Conservation (phyloP, 2,888 invertebrate genomes). For the Pterostichus niger region DNA sequence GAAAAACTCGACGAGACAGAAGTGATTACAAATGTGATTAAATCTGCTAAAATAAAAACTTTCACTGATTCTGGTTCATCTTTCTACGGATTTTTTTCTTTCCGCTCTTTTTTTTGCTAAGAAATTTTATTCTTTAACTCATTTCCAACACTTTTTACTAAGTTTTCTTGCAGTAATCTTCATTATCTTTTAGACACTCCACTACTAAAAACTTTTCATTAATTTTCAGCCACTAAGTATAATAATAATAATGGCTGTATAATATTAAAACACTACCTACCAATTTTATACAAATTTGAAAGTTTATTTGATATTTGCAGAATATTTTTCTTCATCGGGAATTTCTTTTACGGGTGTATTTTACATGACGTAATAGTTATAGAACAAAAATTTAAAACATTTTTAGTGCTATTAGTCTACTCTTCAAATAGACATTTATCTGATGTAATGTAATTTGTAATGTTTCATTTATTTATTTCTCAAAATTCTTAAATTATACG, state of each 20-base stretch:
- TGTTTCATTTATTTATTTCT: too few species aligned
- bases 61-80: slow-evolving; percentile 55
- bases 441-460: too few species aligned
- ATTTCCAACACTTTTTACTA: slow-evolving; percentile 28
- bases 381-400: too few species aligned
- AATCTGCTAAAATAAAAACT: slow-evolving; percentile 59
- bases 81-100: neutral
- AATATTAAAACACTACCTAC: too few species aligned
- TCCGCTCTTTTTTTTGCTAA: slow-evolving; percentile 1
- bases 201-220: neutral
- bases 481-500: too few species aligned
- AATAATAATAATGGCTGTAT: neutral
- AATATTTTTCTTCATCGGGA: too few species aligned
- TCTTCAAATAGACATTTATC: too few species aligned
- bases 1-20: slow-evolving; percentile 57
- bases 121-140: slow-evolving; percentile 44
- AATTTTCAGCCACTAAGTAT: slow-evolving; percentile 11
- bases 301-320: too few species aligned
- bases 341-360: too few species aligned
- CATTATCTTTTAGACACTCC: slow-evolving; percentile 11
- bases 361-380: too few species aligned
- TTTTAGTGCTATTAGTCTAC: too few species aligned
- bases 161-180: slow-evolving; percentile 43
- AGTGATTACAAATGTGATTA: slow-evolving; percentile 66
- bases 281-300: too few species aligned